Conservation (phyloP, 2,797 vertebrate species). For the Gallinago solitaria region DNA sequence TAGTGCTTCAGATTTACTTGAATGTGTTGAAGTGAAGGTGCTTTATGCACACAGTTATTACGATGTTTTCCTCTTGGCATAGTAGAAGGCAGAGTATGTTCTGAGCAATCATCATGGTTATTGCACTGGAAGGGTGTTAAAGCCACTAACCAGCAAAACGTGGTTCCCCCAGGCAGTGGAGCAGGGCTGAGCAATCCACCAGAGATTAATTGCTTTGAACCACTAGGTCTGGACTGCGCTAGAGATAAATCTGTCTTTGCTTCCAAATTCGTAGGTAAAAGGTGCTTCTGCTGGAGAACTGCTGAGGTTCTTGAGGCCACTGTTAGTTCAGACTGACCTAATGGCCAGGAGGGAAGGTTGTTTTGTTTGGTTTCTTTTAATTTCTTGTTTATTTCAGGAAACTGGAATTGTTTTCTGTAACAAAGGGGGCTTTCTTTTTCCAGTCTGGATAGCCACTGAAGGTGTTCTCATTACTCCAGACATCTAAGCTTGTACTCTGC, state of each 20-base stretch:
- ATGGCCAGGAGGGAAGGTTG: neutral
- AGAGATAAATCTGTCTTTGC: neutral
- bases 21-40: neutral
- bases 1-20: fast-evolving
- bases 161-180: fast-evolving
- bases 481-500: neutral
- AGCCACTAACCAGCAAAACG: neutral
- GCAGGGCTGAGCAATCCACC: neutral
- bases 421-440: neutral
- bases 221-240: neutral
- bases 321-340: neutral
- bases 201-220: neutral
- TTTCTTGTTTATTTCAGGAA: neutral
- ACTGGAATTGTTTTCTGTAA: neutral
- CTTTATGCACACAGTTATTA: fast-evolving
- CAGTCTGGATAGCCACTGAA: neutral
- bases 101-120: fast-evolving
- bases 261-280: neutral
- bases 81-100: neutral
- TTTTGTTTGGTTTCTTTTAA: neutral
- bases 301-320: neutral
- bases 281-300: neutral
- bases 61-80: fast-evolving
- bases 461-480: neutral
- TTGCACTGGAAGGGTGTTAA: neutral